Evolutionary conservation across 2,797 vertebrate species (phyloP), one percentile per base, ranked within the genome.

Genomic region (Leptoclinus maculatus): DNA sequence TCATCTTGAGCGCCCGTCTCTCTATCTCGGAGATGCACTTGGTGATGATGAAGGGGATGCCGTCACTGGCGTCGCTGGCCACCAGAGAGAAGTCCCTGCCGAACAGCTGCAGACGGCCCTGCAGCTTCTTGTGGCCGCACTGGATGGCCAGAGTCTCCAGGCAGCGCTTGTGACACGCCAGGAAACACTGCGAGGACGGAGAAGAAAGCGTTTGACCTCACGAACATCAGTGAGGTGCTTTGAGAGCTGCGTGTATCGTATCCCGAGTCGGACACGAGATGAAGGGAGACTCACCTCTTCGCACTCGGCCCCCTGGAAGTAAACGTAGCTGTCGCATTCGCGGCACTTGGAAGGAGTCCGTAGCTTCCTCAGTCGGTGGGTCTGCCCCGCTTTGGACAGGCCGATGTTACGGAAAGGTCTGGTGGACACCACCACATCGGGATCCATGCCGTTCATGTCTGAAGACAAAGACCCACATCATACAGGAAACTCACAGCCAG

Each of bases 321-420:
- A 99, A 47, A 99, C 98, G 0, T 99, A 99, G 92, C 97, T 99
- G 93, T 98, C 98, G 75, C 98, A 99, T 74, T 99, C 98, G 1
- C 98, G 94, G 62, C 98, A 99, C 76, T 99, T 99, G 8, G 98
- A 92, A 0, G 98, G 98, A 0, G 97, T 88, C 0, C 98, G 96
- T 21, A 99, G 95, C 90, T 99, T 99, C 43, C 97, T 95, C 19
- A 99, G 93, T 27, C 96, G 92, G 79, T 99, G 98, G 0, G 98
- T 99, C 82, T 94, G 96, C 1, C 98, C 98, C 0, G 98, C 98
- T 92, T 96, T 98, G 78, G 98, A 99, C 23, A 99, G 85, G n/a
- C 98, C 97, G 0, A 98, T 32, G 0, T 97, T 96, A 17, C 97
- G 94, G 94, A 99, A 99, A 2, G 97, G 97, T 19, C 97, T 95